A percentile compares a stretch with the other conserved stretches of the same genome.
These are phyloP conservation scores for Chalcosyrphus nemorum DNA, from an alignment of 2,888 invertebrate genomes.

Conservation along the genomic window DNA sequence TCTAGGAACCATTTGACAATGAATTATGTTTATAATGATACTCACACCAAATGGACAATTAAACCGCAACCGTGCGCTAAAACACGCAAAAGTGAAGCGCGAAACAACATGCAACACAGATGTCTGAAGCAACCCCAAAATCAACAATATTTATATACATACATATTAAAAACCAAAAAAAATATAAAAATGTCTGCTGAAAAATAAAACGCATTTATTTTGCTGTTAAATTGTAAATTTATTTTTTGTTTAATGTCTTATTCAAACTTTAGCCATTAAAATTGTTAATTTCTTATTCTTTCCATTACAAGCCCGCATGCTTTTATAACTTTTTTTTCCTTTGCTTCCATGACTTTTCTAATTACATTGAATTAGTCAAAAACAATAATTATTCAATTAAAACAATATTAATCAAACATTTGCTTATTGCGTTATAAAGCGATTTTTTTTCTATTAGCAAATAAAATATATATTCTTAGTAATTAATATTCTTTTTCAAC, in stretches of 20 bases:
- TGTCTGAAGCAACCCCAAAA: constrained; percentile 5
- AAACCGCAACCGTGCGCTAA: neutral
- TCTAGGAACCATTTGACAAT: neutral
- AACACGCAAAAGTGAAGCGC: neutral
- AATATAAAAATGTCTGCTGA: neutral
- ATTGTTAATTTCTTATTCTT: constrained; percentile 27
- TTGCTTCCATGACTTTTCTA: neutral
- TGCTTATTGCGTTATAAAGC: constrained; percentile 21
- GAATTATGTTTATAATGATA: neutral
- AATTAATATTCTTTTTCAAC: neutral
- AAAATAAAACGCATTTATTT: constrained; percentile 60
- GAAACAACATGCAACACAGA: constrained; percentile 48
- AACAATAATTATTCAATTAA: constrained; percentile 31
- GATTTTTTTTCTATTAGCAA: constrained; percentile 9
- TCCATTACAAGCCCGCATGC: constrained; percentile 51
- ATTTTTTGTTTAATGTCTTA: constrained; percentile 32
- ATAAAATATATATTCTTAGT: constrained; percentile 1
- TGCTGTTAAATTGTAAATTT: constrained; percentile 62
- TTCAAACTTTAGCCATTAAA: constrained; percentile 22
- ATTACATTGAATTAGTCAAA: constrained; percentile 31
- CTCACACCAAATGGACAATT: neutral
- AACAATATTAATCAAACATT: constrained; percentile 1
- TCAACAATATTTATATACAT: constrained; percentile 3
- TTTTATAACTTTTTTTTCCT: constrained; percentile 6
- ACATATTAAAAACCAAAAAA: neutral